Evolutionary conservation across 2,113 vertebrate species (phyloP).

Genomic region (Eublepharis macularius): DNA sequence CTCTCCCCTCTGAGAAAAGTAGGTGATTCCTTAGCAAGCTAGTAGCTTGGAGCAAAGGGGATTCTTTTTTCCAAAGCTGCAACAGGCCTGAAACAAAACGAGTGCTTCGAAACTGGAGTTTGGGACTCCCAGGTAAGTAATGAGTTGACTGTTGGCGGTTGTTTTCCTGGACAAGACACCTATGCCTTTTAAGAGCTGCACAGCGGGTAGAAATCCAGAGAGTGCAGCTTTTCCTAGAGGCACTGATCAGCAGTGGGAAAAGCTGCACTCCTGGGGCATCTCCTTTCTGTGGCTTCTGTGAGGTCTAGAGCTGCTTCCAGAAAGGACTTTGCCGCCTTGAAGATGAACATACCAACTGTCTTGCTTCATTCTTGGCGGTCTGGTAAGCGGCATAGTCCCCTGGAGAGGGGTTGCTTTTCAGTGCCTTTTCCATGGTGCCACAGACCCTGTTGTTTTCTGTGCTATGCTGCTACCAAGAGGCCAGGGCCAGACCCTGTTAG

Average conservation of each 20-base stretch:
- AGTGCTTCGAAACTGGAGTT: background rate
- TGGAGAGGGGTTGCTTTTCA: background rate
- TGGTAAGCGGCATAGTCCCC: too few species aligned
- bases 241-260: background rate
- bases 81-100: too few species aligned
- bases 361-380: background rate
- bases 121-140: conserved; percentile 16
- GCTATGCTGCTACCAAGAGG: background rate
- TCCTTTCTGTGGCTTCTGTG: background rate
- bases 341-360: too few species aligned
- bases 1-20: background rate
- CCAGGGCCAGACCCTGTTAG: background rate
- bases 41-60: too few species aligned
- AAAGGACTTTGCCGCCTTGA: background rate
- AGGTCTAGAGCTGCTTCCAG: background rate
- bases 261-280: background rate
- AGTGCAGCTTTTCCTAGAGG: background rate
- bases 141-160: too few species aligned
- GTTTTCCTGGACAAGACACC: too few species aligned
- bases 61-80: background rate
- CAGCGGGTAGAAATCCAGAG: too few species aligned
- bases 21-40: background rate
- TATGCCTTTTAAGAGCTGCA: too few species aligned
- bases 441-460: background rate
- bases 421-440: accelerated